Evolutionary conservation across 2,888 invertebrate genomes (phyloP), one percentile per base, ranked within the genome.

Genomic region (Sceliomorpha sp.): DNA sequence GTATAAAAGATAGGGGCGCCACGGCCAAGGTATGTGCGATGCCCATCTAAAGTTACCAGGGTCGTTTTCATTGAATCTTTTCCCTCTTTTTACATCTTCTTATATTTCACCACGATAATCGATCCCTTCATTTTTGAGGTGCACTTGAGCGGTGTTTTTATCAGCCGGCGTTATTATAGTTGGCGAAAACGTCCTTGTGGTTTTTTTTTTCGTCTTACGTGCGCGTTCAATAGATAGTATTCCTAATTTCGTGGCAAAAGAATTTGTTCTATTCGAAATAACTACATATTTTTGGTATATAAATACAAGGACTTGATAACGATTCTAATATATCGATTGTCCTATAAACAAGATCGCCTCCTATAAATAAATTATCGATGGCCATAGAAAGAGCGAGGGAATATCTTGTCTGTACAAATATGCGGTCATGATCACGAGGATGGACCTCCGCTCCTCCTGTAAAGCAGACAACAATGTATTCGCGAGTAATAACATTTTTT

Each of bases 1-100:
- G 76, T 75, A 81, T 83, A 83, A 85, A 84, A 81, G 81, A 85
- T 83, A 79, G 81, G 83, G 84, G 85, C 84, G 85, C 85, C 84
- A 82, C 70, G 75, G 73, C 58, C 51, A 47, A 64, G 76, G 79
- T 78, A 78, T 79, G 82, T 79, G 75, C 76, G 75, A 66, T 72
- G 75, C 74, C 76, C 81, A 76, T 83, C 84, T 87, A 81, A 76
- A 82, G 81, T 87, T 87, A 85, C 86, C 82, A 72, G 67, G 44
- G 64, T 42, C 72, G 75, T 50, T 72, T 69, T 72, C 70, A 69
- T 44, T 58, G 47, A 42, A 27, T 45, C 45, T 44, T 36, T 24
- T 32, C 48, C 55, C 59, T 48, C 42, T 68, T 64, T 62, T 26
- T 51, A 47, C 27, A 24, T 45, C 42, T 32, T 27, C 45, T 44